A percentile compares a stretch with the other conserved stretches of the same genome.
phyloP scores from a whole-genome alignment of 2,888 invertebrate genomes.

The Acanthococcus lagerstroemiae region DNA sequence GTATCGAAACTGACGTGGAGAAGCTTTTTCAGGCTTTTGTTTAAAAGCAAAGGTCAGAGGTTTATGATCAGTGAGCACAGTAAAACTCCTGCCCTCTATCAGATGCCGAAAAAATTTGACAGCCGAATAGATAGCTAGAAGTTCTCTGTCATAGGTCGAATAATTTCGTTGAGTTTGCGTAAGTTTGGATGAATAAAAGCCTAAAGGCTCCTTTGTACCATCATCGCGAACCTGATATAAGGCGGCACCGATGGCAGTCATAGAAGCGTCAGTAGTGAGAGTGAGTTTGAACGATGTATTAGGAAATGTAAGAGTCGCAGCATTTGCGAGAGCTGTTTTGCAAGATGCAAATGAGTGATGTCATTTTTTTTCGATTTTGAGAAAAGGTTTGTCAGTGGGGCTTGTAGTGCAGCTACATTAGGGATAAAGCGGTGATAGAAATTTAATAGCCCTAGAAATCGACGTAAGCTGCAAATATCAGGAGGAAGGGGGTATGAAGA shows the following conservation, averaged over 20 bases:
- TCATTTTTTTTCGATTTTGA: constrained; percentile 34
- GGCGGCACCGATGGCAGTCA: constrained; percentile 40
- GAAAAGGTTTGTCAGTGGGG: constrained; percentile 22
- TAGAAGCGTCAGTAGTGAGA: constrained; percentile 41
- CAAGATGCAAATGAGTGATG: constrained; percentile 37
- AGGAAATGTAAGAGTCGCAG: constrained; percentile 40
- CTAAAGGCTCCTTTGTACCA: not conserved
- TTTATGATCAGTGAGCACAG: constrained; percentile 26
- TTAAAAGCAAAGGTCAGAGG: constrained; percentile 37
- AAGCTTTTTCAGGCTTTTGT: constrained; percentile 33
- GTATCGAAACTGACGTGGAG: constrained; percentile 23
- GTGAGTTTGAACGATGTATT: constrained; percentile 37
- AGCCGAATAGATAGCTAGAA: no score
- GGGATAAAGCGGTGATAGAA: constrained; percentile 29
- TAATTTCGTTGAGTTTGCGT: no score
- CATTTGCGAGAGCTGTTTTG: constrained; percentile 38
- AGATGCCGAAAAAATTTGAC: constrained; percentile 20
- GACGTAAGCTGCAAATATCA: constrained; percentile 27
- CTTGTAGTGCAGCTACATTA: constrained; percentile 30
- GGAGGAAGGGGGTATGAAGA: constrained; percentile 34
- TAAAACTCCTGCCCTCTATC: constrained; percentile 21
- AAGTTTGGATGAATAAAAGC: no score
- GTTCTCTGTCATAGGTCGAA: no score
- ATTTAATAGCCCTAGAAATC: constrained; percentile 34
- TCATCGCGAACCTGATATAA: constrained; percentile 39